Conservation (phyloP, 2,888 invertebrate species). For the Andrena dorsata region DNA sequence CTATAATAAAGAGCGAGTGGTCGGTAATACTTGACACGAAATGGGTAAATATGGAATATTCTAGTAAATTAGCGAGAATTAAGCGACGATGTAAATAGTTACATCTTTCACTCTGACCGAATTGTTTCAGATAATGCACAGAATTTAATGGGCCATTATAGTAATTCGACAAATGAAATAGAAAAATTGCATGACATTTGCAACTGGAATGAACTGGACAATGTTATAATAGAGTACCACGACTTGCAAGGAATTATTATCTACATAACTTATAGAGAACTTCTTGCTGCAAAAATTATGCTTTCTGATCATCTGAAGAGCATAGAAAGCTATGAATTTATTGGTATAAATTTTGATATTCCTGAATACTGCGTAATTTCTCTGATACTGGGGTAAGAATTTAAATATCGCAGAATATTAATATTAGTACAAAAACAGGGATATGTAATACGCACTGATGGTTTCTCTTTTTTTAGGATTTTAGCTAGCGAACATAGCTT, state of each 20-base stretch:
- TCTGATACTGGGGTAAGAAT: conserved; percentile 77
- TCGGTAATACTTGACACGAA: background rate
- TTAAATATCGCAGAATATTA: background rate
- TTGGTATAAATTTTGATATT: conserved; percentile 75
- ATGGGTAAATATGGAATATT: conserved; percentile 26
- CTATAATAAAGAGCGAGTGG: background rate
- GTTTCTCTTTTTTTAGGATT: conserved; percentile 72
- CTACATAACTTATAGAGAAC: conserved; percentile 69
- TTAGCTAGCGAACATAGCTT: conserved; percentile 71
- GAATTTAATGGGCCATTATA: background rate
- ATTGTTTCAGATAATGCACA: conserved; percentile 15
- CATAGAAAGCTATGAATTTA: conserved; percentile 68
- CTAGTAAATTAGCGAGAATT: background rate
- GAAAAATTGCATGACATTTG: conserved; percentile 58
- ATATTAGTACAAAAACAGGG: background rate
- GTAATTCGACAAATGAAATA: background rate
- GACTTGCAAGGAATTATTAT: conserved; percentile 45
- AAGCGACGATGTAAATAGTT: background rate
- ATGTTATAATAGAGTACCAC: conserved; percentile 76
- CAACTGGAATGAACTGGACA: conserved; percentile 61
- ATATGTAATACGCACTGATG: background rate
- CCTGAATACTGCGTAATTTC: conserved; percentile 72
- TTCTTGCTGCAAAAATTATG: conserved; percentile 46
- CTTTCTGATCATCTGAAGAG: conserved; percentile 59
- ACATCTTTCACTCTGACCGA: background rate